Percentiles rank a stretch among this genome's conserved stretches.
Conservation (phyloP, 2,797 vertebrate genomes). For the Ceyx erithaca region DNA sequence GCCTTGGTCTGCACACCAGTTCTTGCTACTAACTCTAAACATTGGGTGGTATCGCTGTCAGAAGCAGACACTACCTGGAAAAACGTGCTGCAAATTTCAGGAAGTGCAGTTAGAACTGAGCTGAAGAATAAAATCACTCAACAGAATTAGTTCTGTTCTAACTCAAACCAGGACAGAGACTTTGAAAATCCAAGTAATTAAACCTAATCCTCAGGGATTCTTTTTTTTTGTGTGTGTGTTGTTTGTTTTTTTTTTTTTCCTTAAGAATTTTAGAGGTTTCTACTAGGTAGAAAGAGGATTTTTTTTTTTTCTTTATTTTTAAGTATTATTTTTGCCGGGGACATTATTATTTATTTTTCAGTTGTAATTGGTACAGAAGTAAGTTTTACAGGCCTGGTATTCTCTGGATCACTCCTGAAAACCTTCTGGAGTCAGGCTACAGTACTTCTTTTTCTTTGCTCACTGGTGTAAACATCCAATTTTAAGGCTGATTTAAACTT, state of each 20-base stretch:
- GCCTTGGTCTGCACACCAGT: too few species aligned
- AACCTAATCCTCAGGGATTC: conserved; percentile 5
- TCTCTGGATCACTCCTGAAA: not conserved
- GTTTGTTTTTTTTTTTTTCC: too few species aligned
- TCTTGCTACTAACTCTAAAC: too few species aligned
- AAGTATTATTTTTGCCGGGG: not conserved
- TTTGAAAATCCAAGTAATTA: conserved; percentile 42
- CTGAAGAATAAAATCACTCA: too few species aligned
- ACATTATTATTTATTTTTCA: not conserved
- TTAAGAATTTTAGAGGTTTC: not conserved
- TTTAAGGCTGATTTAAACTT: conserved; percentile 30
- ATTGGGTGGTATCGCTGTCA: too few species aligned
- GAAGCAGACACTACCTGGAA: too few species aligned
- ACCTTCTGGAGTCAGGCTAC: not conserved
- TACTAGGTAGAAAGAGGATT: not conserved
- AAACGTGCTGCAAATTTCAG: too few species aligned
- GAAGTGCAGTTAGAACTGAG: too few species aligned
- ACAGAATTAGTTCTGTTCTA: too few species aligned
- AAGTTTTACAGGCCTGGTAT: not conserved
- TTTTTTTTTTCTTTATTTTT: not conserved
- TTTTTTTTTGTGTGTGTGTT: not conserved
- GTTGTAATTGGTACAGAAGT: conserved; percentile 16
- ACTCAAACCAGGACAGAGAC: not conserved
- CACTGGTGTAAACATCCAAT: not conserved
- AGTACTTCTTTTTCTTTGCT: not conserved